Evolutionary conservation across 2,113 vertebrate genomes (phyloP).

Genomic region (Pimephales promelas): DNA sequence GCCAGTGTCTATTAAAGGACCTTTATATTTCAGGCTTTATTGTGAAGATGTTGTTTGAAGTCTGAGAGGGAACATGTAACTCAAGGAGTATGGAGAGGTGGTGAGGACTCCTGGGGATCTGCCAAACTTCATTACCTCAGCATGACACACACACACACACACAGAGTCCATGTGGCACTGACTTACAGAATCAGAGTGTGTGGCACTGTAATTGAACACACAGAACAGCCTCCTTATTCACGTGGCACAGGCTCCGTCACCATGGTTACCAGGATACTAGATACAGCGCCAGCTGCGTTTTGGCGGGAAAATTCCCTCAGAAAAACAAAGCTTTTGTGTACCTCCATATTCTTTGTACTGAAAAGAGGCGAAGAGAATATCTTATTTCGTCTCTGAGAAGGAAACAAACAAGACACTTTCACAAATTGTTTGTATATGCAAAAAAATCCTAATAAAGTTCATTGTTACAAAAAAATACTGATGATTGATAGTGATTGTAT

Average conservation of each 20-base stretch:
- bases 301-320: constrained; percentile 57
- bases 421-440: not conserved
- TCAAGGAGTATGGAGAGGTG: constrained; percentile 5
- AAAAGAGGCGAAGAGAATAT: constrained; percentile 14
- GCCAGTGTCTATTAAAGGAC: constrained; percentile 6
- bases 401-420: not conserved
- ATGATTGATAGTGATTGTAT: not conserved
- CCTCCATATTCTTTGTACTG: constrained; percentile 11
- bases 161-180: constrained; percentile 17
- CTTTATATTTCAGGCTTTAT: constrained; percentile 17
- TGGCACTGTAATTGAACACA: constrained; percentile 48
- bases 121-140: constrained; percentile 40
- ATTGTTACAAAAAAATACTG: not conserved
- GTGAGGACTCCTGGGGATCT: constrained; percentile 9
- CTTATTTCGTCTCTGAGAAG: not conserved
- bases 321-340: constrained; percentile 42
- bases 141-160: constrained; percentile 31
- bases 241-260: constrained; percentile 59
- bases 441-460: not conserved
- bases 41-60: constrained; percentile 38
- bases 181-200: constrained; percentile 17
- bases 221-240: constrained; percentile 43
- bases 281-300: constrained; percentile 48
- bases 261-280: constrained; percentile 52
- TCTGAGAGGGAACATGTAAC: constrained; percentile 22